Conservation (phyloP, 1,140 invertebrate genomes). For the Paracyclopina nana region DNA sequence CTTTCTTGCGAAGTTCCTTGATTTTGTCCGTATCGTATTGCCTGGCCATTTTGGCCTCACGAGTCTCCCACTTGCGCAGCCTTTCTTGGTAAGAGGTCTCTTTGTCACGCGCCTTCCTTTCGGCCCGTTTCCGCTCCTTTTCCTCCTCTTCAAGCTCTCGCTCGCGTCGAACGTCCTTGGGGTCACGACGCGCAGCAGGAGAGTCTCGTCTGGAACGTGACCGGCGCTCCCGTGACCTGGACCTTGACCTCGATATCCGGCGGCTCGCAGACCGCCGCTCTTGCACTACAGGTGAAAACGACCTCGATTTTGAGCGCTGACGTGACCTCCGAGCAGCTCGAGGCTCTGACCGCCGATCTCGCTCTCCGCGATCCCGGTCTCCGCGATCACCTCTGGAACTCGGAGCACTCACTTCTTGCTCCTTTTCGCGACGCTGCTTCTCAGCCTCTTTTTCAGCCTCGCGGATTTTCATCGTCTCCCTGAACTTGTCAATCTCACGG, state of each 20-base stretch:
- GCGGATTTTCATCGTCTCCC: constrained; percentile 69
- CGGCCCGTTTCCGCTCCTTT: constrained; percentile 66
- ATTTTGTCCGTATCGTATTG: constrained; percentile 78
- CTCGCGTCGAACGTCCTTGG: constrained; percentile 35
- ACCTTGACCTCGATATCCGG: too few relatives aligned
- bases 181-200: too few relatives aligned
- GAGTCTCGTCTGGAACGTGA: too few relatives aligned
- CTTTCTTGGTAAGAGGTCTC: constrained; percentile 29
- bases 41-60: constrained; percentile 76
- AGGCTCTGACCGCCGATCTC: background rate
- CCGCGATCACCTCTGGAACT: background rate
- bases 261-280: too few relatives aligned
- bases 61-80: constrained; percentile 65
- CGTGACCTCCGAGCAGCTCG: too few relatives aligned
- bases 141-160: constrained; percentile 75
- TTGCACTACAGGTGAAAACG: too few relatives aligned
- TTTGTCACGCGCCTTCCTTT: constrained; percentile 40
- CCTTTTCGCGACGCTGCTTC: constrained; percentile 19
- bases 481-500: constrained; percentile 84
- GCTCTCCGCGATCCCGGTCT: background rate
- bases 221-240: too few relatives aligned
- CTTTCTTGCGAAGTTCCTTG: constrained; percentile 56
- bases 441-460: constrained; percentile 19
- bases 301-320: too few relatives aligned
- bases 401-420: background rate